Base-by-base conservation (phyloP, 2,888 invertebrate species). In the Sinohyriopsis cumingii region DNA sequence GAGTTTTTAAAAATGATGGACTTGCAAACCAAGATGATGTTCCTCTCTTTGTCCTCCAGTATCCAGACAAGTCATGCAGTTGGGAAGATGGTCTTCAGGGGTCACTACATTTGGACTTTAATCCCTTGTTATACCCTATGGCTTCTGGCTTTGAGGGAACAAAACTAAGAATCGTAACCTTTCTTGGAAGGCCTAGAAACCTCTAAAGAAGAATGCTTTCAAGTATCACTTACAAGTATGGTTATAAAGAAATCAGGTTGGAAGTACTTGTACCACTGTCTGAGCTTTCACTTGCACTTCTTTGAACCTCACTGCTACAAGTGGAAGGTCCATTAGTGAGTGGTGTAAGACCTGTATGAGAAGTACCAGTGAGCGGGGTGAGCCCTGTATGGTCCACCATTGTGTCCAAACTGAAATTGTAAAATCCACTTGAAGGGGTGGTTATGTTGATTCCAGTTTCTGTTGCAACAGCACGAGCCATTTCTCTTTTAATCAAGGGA, bases 381-480 rank as follows among this genome's bases (percentile, higher is more conserved):
- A 97, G 91, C 0, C 97, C 96, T 3, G 97, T 96, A 84, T 96
- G 96, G 84, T 96, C 96, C 95, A 97, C 96, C 73, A 97, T 92
- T 81, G 95, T 95, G 86, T 97, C 97, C 59, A 89, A 77, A 53
- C 84, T 72, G 89, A 96, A 96, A 90, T 96, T 96, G 91, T 96
- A 95, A 80, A 95, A 94, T 65, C 95, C 96, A 84, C 94, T 94
- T 75, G 96, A 95, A 0, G 97, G 97, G 3, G 89, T 89, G 76
- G 94, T 94, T 84, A 96, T 95, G 83, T 95, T 93, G 77, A 96
- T 93, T 69, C 95, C 96, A 55, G 94, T 93, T 76, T 94, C 93
- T 85, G 94, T 94, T 80, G 93, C 92, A 77, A 92, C 77, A 5
- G 72, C 65, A 7, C 75, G 76, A 25, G 79, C 74, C 61, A 69